Conservation (phyloP, 2,888 invertebrate species). For the Bellardia pandia region DNA sequence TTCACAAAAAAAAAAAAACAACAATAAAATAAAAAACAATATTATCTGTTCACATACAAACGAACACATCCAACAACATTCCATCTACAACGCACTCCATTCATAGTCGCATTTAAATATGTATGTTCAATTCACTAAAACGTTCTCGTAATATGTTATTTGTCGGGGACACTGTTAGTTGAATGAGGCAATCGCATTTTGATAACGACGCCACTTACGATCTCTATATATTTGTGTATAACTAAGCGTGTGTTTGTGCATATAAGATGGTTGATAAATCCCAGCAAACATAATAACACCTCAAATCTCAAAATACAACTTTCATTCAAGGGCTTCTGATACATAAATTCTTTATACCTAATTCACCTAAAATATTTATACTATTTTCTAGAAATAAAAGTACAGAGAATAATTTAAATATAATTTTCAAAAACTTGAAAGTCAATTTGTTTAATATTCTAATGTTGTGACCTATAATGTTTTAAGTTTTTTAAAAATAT, state of each 20-base stretch:
- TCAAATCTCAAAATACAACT: not conserved
- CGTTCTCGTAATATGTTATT: slow-evolving; percentile 34
- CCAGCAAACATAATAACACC: slow-evolving; percentile 40
- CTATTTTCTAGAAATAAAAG: too few species aligned
- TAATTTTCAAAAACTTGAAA: too few species aligned
- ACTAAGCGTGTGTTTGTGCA: not conserved
- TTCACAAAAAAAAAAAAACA: slow-evolving; percentile 4
- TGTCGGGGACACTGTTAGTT: slow-evolving; percentile 9
- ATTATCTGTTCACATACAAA: not conserved
- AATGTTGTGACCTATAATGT: too few species aligned
- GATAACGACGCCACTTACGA: slow-evolving; percentile 62
- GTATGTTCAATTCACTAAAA: slow-evolving; percentile 20
- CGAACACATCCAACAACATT: slow-evolving; percentile 18
- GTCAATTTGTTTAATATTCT: too few species aligned
- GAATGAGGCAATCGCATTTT: slow-evolving; percentile 56
- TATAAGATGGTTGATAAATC: not conserved
- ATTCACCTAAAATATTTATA: too few species aligned
- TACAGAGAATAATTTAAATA: too few species aligned
- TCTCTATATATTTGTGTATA: not conserved
- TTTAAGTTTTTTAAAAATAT: too few species aligned
- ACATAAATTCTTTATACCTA: too few species aligned
- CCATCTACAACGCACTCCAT: slow-evolving; percentile 56
- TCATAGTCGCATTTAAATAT: slow-evolving; percentile 29
- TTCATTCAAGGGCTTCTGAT: not conserved
- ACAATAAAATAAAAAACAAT: not conserved